Percentiles rank a stretch among this genome's conserved stretches.
Conservation (phyloP, 2,113 vertebrate genomes). For the Myotis lucifugus region DNA sequence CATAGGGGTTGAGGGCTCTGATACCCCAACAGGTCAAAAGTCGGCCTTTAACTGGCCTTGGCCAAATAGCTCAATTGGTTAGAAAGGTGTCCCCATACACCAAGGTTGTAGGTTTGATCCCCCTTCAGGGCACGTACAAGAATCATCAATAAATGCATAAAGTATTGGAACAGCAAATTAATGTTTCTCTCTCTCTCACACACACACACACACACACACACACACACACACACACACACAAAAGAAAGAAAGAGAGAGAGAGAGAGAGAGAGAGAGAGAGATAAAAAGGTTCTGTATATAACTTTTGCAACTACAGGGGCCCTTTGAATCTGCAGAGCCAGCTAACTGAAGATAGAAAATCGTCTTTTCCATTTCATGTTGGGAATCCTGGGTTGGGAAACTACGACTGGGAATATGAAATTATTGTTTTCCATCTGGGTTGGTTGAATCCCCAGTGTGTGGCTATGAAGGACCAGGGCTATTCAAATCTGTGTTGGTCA, state of each 20-base stretch:
- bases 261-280: too few species aligned
- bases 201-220: too few species aligned
- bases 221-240: too few species aligned
- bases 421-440: background rate
- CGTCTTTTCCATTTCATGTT: background rate
- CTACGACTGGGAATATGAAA: background rate
- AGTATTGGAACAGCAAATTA: too few species aligned
- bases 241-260: too few species aligned
- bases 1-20: background rate
- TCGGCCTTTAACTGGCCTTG: background rate
- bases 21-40: background rate
- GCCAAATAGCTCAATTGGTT: too few species aligned
- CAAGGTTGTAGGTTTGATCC: too few species aligned
- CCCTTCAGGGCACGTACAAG: too few species aligned
- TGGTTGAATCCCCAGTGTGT: background rate
- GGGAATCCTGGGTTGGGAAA: background rate
- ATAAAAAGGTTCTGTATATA: background rate
- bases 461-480: background rate
- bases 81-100: too few species aligned
- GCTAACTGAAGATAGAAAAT: background rate
- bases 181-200: too few species aligned
- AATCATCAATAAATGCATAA: too few species aligned
- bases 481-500: background rate
- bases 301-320: background rate
- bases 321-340: background rate